These are phyloP conservation scores for Pogoniulus pusillus DNA, from an alignment of 2,797 vertebrate genomes.

Conservation along the genomic window DNA sequence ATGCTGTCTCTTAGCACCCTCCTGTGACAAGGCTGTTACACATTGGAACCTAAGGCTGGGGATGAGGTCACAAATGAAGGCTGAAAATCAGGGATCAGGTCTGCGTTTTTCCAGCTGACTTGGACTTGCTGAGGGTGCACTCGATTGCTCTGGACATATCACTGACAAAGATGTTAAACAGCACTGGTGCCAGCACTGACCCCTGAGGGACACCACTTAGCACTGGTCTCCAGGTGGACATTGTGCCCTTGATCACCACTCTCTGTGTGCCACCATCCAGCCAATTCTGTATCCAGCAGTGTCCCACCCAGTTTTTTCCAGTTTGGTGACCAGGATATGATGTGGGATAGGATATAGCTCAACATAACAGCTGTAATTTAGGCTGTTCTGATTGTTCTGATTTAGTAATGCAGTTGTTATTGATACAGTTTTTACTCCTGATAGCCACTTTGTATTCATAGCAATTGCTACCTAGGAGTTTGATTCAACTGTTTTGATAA, in stretches of 20 bases:
- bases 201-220: too few species aligned
- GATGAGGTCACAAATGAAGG: not conserved
- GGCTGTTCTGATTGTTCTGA: not conserved
- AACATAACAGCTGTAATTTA: not conserved
- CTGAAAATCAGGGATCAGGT: not conserved
- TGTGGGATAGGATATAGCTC: too few species aligned
- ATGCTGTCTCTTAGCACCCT: not conserved
- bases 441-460: not conserved
- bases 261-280: too few species aligned
- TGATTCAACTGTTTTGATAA: not conserved
- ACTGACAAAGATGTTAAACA: too few species aligned
- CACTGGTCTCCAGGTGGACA: too few species aligned
- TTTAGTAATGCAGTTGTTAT: not conserved
- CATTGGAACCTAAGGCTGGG: not conserved
- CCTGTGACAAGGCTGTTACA: not conserved
- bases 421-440: not conserved
- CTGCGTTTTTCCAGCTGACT: not conserved
- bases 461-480: not conserved
- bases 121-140: too few species aligned
- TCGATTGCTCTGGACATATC: too few species aligned
- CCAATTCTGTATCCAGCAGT: too few species aligned
- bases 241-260: too few species aligned
- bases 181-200: too few species aligned
- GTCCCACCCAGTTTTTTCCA: too few species aligned
- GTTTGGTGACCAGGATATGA: too few species aligned